Conservation (phyloP, 2,797 vertebrate genomes). For the Bothrops alternatus region DNA sequence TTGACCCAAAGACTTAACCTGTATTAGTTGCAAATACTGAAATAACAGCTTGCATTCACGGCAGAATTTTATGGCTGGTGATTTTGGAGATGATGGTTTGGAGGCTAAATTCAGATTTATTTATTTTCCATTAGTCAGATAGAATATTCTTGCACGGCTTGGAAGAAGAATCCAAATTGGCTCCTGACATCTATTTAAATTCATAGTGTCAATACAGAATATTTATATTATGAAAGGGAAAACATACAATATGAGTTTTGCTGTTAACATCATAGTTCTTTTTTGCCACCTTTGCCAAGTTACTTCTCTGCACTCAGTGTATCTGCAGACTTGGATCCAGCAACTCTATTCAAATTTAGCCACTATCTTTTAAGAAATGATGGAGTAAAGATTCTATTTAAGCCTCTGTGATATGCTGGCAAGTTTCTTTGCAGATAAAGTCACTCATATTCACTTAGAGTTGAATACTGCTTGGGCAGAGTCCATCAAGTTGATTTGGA, state of each 20-base stretch:
- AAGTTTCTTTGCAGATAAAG: neutral
- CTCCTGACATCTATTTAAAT: slow-evolving; percentile 18
- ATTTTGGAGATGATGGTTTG: neutral
- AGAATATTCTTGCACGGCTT: neutral
- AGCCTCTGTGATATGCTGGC: neutral
- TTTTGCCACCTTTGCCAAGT: slow-evolving; percentile 40
- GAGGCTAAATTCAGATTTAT: neutral
- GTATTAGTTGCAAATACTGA: neutral
- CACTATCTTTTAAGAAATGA: neutral
- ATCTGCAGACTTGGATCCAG: neutral
- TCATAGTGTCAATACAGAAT: slow-evolving; percentile 34
- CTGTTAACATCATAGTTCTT: slow-evolving; percentile 39
- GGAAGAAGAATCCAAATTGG: slow-evolving; percentile 17
- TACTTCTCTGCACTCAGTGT: neutral
- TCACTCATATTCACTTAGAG: neutral
- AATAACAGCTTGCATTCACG: neutral
- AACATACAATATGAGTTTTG: slow-evolving; percentile 44
- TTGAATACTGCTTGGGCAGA: neutral
- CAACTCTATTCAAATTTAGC: neutral
- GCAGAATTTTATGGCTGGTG: neutral
- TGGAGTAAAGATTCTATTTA: neutral
- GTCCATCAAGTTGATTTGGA: neutral
- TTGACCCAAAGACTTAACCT: neutral
- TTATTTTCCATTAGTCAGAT: neutral
- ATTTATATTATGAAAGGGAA: slow-evolving; percentile 52